These are phyloP conservation scores for Pheosia tremula DNA, from an alignment of 2,888 invertebrate species.

Conservation along the genomic window DNA sequence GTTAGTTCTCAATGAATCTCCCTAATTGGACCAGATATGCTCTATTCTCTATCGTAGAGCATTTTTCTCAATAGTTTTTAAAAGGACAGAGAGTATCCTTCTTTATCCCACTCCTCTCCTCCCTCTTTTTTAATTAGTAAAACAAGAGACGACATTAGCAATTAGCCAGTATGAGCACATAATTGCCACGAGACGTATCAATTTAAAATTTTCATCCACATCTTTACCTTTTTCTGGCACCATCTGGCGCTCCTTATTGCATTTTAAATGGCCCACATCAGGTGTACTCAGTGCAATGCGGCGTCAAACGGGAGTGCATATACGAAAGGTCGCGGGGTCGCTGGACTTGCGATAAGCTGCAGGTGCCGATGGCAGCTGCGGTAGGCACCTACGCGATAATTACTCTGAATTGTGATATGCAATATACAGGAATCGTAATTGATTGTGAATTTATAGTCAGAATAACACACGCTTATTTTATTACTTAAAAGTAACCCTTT, in stretches of 20 bases:
- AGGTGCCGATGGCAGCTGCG: constrained; percentile 57
- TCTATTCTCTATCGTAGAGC: no score
- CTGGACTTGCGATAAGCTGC: constrained; percentile 53
- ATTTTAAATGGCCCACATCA: constrained; percentile 30
- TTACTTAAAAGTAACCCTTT: no score
- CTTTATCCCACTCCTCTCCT: no score
- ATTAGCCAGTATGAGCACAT: no score
- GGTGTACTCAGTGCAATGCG: constrained; percentile 31
- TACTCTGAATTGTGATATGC: constrained; percentile 30
- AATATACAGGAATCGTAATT: constrained; percentile 28
- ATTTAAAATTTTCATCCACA: neutral
- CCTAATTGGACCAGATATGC: no score
- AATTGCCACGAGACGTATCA: neutral
- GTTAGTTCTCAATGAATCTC: no score
- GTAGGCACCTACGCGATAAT: constrained; percentile 26
- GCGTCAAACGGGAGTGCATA: constrained; percentile 19
- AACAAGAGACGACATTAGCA: no score
- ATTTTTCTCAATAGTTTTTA: no score
- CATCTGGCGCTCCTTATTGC: constrained; percentile 30
- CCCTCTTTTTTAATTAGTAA: no score
- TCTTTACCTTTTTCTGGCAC: no score
- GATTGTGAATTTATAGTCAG: constrained; percentile 16
- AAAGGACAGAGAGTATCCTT: no score
- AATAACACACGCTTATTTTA: neutral
- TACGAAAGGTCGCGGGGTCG: constrained; percentile 51